Conservation (phyloP, 2,888 invertebrate species). For the Rhabditoides inermis region DNA sequence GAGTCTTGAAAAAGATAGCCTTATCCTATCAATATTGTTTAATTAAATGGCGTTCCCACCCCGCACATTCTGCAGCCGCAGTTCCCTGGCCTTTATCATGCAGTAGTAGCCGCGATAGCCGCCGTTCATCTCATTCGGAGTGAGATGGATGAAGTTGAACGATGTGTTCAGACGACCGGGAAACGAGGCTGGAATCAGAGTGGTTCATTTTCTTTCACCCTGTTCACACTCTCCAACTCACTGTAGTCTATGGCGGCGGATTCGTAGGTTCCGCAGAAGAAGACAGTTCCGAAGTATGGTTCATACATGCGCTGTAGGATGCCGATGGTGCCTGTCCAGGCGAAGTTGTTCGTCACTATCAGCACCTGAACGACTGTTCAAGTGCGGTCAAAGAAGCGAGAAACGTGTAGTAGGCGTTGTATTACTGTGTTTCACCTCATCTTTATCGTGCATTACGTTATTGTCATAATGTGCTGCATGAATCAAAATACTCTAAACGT, state of each 20-base stretch:
- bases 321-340: slow-evolving; percentile 9
- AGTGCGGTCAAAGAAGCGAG: too few relatives aligned
- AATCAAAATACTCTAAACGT: too few relatives aligned
- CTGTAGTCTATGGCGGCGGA: too few relatives aligned
- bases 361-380: slow-evolving; percentile 12
- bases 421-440: too few relatives aligned
- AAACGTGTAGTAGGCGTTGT: too few relatives aligned
- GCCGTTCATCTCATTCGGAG: slow-evolving; percentile 8
- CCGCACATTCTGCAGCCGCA: slow-evolving; percentile 9
- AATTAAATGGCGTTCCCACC: too few relatives aligned
- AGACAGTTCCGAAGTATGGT: slow-evolving; percentile 12
- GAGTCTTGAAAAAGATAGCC: too few relatives aligned
- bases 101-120: slow-evolving; percentile 4
- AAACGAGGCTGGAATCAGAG: too few relatives aligned
- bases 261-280: slow-evolving; percentile 17
- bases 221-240: background rate
- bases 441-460: too few relatives aligned
- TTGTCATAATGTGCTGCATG: too few relatives aligned
- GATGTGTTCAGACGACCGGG: slow-evolving; percentile 3
- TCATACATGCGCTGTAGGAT: slow-evolving; percentile 12
- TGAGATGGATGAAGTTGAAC: slow-evolving; percentile 16
- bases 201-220: background rate
- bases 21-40: too few relatives aligned
- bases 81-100: background rate
- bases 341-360: slow-evolving; percentile 11